Conservation (phyloP, 2,888 invertebrate genomes). For the Nymphalis urticae region DNA sequence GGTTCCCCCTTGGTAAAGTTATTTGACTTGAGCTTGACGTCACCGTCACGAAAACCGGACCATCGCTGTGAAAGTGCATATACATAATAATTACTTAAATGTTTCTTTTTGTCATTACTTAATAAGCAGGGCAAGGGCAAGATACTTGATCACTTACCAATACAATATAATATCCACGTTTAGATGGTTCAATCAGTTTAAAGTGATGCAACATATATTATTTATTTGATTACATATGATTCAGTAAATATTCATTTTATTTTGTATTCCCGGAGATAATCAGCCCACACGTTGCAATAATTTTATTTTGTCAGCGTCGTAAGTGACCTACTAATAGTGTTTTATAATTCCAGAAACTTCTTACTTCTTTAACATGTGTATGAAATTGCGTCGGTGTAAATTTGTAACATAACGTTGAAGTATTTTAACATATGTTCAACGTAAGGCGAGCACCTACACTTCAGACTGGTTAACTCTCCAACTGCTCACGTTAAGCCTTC, state of each 20-base stretch:
- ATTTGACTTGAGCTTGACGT: conserved; percentile 48
- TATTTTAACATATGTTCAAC: not conserved
- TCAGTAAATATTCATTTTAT: conserved; percentile 4
- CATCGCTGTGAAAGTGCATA: conserved; percentile 69
- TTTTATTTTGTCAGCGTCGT: not conserved
- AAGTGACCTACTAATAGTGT: conserved; percentile 1
- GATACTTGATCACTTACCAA: conserved; percentile 19
- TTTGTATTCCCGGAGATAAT: conserved; percentile 12
- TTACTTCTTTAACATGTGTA: not conserved
- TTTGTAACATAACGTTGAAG: not conserved
- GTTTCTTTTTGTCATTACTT: not conserved
- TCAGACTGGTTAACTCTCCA: not conserved
- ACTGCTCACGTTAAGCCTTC: conserved; percentile 7
- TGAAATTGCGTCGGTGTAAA: not conserved
- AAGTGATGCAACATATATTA: not conserved
- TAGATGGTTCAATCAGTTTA: conserved; percentile 9
- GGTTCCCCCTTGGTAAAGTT: conserved; percentile 21
- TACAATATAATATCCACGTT: conserved; percentile 8
- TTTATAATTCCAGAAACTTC: not conserved
- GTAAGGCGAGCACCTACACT: not conserved
- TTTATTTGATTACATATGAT: conserved; percentile 2
- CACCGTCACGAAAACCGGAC: conserved; percentile 56
- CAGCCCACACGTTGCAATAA: conserved; percentile 28
- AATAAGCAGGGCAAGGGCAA: not conserved
- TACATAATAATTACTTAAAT: conserved; percentile 36